phyloP scores from a whole-genome alignment of 2,797 vertebrate species.

The Crocodylus rhombifer region DNA sequence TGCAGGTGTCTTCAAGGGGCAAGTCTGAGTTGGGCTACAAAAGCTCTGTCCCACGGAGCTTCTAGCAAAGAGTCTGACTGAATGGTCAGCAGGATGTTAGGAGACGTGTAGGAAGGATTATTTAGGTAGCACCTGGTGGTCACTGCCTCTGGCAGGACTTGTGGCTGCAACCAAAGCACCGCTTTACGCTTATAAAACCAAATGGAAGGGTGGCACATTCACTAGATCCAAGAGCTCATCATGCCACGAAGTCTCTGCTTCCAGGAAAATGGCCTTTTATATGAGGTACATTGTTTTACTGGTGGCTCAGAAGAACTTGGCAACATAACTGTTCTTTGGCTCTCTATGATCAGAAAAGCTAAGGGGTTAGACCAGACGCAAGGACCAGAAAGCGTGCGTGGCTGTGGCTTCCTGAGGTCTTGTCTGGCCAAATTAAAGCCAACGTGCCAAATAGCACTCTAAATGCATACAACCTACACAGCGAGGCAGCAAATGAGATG shows the following conservation, averaged over 20 bases:
- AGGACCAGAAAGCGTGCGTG: neutral
- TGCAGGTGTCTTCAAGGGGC: no score
- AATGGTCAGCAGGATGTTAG: neutral
- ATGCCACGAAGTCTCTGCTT: neutral
- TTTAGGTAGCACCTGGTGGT: neutral
- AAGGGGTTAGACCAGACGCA: neutral
- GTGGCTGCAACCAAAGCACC: neutral
- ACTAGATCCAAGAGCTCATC: neutral
- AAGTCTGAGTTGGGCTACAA: neutral
- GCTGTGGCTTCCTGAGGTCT: neutral
- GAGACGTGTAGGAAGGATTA: neutral
- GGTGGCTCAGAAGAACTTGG: fast-evolving
- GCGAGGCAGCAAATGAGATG: neutral
- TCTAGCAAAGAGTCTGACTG: neutral
- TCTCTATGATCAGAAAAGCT: fast-evolving
- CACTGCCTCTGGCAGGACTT: conserved; percentile 16
- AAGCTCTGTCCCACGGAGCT: neutral
- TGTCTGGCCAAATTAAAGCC: neutral
- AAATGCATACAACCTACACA: neutral
- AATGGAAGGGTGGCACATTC: fast-evolving
- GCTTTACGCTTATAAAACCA: neutral
- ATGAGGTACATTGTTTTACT: neutral
- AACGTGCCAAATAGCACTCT: neutral
- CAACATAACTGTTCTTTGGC: fast-evolving
- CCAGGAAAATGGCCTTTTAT: fast-evolving